phyloP scores from a whole-genome alignment of 2,888 invertebrate genomes.

The Spisula solida region DNA sequence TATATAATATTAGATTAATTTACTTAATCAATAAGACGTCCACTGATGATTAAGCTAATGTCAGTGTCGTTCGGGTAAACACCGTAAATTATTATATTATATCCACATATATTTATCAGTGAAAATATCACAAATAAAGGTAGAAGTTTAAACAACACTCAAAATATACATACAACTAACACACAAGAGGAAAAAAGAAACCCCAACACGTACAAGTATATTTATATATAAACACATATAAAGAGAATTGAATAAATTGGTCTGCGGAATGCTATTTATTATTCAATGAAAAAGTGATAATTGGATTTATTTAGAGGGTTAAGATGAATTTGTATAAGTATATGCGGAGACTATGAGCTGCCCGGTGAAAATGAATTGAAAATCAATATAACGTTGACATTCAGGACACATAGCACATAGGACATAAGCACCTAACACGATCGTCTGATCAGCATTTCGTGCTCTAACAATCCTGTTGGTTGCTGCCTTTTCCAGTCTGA shows the following conservation, averaged over 20 bases:
- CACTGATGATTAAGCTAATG: too few species aligned
- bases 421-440: too few species aligned
- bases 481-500: too few species aligned
- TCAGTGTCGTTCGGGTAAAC: too few species aligned
- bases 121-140: conserved; percentile 1
- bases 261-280: neutral
- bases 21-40: too few species aligned
- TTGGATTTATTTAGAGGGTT: neutral
- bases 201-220: neutral
- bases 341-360: neutral
- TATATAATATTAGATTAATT: too few species aligned
- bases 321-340: neutral
- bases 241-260: conserved; percentile 3
- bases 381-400: conserved; percentile 1
- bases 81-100: too few species aligned
- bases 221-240: neutral
- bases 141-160: neutral
- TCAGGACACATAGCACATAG: too few species aligned
- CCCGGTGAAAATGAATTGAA: neutral
- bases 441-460: too few species aligned
- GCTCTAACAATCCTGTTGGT: too few species aligned
- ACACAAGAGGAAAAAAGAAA: neutral
- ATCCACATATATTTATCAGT: neutral
- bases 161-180: neutral
- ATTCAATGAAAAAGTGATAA: conserved; percentile 29